phyloP scores from a whole-genome alignment of 2,888 invertebrate genomes.

The Ophion slaviceki region DNA sequence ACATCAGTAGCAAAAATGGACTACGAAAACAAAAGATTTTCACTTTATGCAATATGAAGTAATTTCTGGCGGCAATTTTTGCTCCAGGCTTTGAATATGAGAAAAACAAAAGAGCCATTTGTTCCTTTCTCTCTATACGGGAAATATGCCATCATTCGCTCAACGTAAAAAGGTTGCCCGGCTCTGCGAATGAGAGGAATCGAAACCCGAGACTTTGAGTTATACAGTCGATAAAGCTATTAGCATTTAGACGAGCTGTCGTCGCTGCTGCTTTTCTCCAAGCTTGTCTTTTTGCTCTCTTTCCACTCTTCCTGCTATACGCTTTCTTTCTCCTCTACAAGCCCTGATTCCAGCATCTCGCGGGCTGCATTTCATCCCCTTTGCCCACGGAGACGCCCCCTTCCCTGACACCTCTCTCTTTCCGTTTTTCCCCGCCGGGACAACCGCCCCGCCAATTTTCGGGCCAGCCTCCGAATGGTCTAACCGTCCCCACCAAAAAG shows the following conservation, averaged over 20 bases:
- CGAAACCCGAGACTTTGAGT: slow-evolving; percentile 79
- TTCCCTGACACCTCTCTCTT: slow-evolving; percentile 16
- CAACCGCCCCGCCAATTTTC: slow-evolving; percentile 49
- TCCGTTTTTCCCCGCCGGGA: slow-evolving; percentile 32
- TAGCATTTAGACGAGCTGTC: slow-evolving; percentile 84
- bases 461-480: slow-evolving; percentile 62
- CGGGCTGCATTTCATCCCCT: slow-evolving; percentile 32
- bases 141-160: slow-evolving; percentile 40
- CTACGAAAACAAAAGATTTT: slow-evolving; percentile 30
- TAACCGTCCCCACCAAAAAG: slow-evolving; percentile 64
- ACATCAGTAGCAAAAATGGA: slow-evolving; percentile 21
- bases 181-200: slow-evolving; percentile 71
- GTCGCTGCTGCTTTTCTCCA: slow-evolving; percentile 69
- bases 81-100: slow-evolving; percentile 28
- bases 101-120: slow-evolving; percentile 4
- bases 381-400: slow-evolving; percentile 19
- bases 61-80: slow-evolving; percentile 21
- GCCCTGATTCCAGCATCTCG: slow-evolving; percentile 46
- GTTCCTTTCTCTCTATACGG: slow-evolving; percentile 4
- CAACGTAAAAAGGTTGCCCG: slow-evolving; percentile 43
- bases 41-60: slow-evolving; percentile 47
- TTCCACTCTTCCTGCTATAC: slow-evolving; percentile 43
- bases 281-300: slow-evolving; percentile 53
- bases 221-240: slow-evolving; percentile 82
- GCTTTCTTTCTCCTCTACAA: slow-evolving; percentile 50